Conservation (phyloP, 2,113 vertebrate genomes). For the Perca fluviatilis region DNA sequence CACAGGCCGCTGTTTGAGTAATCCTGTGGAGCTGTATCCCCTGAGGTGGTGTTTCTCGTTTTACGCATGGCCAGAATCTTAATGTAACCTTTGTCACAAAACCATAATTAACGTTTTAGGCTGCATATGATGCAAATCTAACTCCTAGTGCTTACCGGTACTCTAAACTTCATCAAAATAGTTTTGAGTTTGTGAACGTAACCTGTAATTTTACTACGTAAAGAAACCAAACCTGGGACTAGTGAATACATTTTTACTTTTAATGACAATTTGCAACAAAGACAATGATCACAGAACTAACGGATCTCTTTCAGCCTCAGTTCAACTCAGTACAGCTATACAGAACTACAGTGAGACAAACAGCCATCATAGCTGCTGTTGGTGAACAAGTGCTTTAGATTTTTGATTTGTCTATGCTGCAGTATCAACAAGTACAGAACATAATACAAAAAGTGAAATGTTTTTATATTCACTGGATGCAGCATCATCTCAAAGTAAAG, state of each 20-base stretch:
- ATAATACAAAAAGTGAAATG: not conserved
- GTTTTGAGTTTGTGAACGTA: not conserved
- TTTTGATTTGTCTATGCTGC: not conserved
- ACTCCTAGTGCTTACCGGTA: not conserved
- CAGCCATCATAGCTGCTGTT: not conserved
- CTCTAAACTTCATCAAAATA: not conserved
- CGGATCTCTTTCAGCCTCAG: not conserved
- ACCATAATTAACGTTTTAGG: not conserved
- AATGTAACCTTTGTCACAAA: not conserved
- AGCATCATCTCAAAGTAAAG: not conserved
- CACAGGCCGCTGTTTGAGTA: not conserved
- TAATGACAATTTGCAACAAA: not conserved
- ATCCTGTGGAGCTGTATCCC: not conserved
- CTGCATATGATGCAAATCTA: not conserved
- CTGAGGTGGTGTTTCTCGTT: conserved; percentile 5
- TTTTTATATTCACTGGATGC: not conserved
- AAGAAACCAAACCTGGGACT: conserved; percentile 1
- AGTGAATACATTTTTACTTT: not conserved
- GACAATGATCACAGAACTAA: not conserved
- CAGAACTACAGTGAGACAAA: not conserved
- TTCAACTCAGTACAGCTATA: not conserved
- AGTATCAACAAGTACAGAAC: not conserved
- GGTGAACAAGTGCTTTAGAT: conserved; percentile 22
- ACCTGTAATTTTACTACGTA: not conserved
- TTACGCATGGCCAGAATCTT: not conserved